Evolutionary conservation across 2,888 invertebrate species (phyloP).

Genomic region (Chalcosyrphus nemorum): DNA sequence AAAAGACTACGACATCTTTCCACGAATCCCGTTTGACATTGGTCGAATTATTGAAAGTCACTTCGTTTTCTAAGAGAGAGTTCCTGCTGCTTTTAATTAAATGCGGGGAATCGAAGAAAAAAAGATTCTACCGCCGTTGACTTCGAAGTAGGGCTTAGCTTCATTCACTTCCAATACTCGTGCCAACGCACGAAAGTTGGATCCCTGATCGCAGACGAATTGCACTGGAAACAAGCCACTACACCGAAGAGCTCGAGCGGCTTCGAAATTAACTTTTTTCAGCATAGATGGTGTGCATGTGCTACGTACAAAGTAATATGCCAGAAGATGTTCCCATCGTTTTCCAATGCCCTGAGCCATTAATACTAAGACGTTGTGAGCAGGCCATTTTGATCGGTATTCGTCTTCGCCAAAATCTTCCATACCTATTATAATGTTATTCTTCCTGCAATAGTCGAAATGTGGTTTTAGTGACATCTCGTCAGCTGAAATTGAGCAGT

Average conservation of each 20-base stretch:
- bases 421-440: not conserved
- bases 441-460: not conserved
- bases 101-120: too few species aligned
- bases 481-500: not conserved
- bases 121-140: slow-evolving; percentile 6
- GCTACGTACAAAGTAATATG: not conserved
- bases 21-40: not conserved
- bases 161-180: not conserved
- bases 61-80: not conserved
- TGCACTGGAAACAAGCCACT: slow-evolving; percentile 26
- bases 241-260: not conserved
- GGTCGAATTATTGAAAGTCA: too few species aligned
- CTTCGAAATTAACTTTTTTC: not conserved
- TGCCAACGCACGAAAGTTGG: slow-evolving; percentile 24
- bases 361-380: not conserved
- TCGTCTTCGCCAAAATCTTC: not conserved
- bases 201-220: slow-evolving; percentile 37
- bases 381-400: too few species aligned
- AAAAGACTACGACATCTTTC: not conserved
- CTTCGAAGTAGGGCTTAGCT: slow-evolving; percentile 11
- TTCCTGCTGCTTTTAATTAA: slow-evolving; percentile 39
- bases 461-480: slow-evolving; percentile 12
- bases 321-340: not conserved
- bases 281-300: not conserved
- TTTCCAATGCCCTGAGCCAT: slow-evolving; percentile 4